Base-by-base conservation (phyloP, 2,797 vertebrate genomes). In the Trachops cirrhosus region DNA sequence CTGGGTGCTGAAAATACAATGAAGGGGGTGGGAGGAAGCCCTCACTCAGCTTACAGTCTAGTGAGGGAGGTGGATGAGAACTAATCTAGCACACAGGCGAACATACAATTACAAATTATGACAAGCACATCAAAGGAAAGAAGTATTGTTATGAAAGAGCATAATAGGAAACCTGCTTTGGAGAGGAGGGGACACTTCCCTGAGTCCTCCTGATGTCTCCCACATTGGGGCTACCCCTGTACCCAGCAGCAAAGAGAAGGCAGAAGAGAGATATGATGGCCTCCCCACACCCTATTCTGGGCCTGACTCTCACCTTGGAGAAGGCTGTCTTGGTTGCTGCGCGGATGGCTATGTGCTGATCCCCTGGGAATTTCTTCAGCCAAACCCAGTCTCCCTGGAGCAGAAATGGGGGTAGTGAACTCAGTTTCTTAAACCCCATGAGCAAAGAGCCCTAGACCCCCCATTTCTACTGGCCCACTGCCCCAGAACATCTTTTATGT, bases 321-420 rank as follows among this genome's bases (percentile, higher is more conserved):
- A 99, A 99, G 54, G 97, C 46, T 2, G 44, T 89, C 96, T 99
- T 99, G 4, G 99, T 99, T 67, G 86, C 98, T 10, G 98, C 95
- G 37, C 93, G 98, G 95, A 99, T 73, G 37, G 98, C 94, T 1
- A 97, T 73, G 39, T 98, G 87, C 32, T 97, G 98, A 80, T 98
- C 96, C 4, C 98, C 98, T 0, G 99, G 99, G 68, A 99, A 99
- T 98, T 99, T 99, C 98, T 99, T 99, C 82, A 99, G 93, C 99
- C 99, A 99, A 83, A 99, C 99, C 99, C 99, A 99, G 97, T 99
- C 99, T 12, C 99, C 99, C 99, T 99, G 96, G 4, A 84, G 39
- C 73, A 79, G 64, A 95, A 41, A 48, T 11, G 19, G 39, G 32
- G 57, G n/a, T 37, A 83, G 41, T 29, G 52, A 64, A 62, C 8